phyloP scores from a whole-genome alignment of 2,888 invertebrate genomes.

The Cephalotes varians region DNA sequence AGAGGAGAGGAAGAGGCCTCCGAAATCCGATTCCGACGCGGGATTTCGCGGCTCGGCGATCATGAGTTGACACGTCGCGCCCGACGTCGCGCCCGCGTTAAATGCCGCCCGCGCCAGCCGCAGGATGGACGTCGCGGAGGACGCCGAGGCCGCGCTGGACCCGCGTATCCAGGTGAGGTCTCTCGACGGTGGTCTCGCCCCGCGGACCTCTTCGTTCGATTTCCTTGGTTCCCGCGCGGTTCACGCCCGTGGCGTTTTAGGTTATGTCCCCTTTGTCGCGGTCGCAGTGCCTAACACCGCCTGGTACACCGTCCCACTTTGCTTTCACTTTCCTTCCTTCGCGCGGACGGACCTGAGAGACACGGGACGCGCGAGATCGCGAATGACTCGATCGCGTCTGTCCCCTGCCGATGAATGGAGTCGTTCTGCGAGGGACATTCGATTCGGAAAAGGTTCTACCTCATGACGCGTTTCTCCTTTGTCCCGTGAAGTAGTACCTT shows the following conservation, averaged over 20 bases:
- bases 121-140: conserved; percentile 84
- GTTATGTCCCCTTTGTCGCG: conserved; percentile 65
- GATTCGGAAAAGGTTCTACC: neutral
- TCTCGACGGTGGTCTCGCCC: neutral
- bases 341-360: neutral
- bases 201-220: neutral
- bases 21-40: neutral
- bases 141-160: conserved; percentile 86
- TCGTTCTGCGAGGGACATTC: neutral
- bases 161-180: conserved; percentile 86
- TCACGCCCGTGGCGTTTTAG: conserved; percentile 49
- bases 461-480: neutral
- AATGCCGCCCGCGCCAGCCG: conserved; percentile 79
- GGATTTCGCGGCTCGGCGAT: conserved; percentile 22
- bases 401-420: neutral
- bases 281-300: conserved; percentile 77
- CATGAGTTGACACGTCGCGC: conserved; percentile 70
- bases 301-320: conserved; percentile 83
- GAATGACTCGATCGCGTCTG: neutral
- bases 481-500: neutral
- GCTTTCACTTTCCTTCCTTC: conserved; percentile 74
- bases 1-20: neutral
- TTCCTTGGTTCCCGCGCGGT: neutral
- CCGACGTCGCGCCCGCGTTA: conserved; percentile 60
- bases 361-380: neutral